Base-by-base conservation (phyloP, 2,888 invertebrate species). In the Cantharis rustica region DNA sequence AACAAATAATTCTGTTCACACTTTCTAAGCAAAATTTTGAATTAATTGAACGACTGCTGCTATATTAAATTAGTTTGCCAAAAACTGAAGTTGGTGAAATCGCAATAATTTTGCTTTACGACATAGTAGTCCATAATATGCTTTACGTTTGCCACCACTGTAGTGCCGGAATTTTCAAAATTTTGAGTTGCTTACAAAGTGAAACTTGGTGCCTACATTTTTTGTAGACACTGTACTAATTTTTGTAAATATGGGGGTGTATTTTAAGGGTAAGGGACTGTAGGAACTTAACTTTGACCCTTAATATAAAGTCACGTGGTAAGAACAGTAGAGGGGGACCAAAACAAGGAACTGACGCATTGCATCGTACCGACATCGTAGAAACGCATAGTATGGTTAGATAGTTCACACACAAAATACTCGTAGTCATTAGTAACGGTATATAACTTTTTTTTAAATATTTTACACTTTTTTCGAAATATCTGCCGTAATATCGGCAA, bases 321-420 rank as follows among this genome's bases (percentile, higher is more conserved):
- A 61, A 7, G 72, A 80, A 79, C 75, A 79, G 78, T 73, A 80
- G 79, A 73, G 80, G 79, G 80, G 78, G 75, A 79, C 80, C 75
- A 81, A 81, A 81, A 80, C 80, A 78, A 81, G 78, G 81, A 79
- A 81, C 77, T 81, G 80, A 79, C 80, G 80, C 81, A 81, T 80
- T 80, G 81, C 79, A 80, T 75, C 80, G 78, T 77, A 26, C 23
- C 26, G 64, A 20, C 47, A 47, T 47, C 47, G 47, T 47, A 47
- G 13, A 47, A 47, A 47, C 47, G 47, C 47, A 73, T 71, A 73
- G 70, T 64, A 77, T 77, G 73, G 73, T 61, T 73, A 77, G 77
- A 63, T 77, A 77, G 77, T 77, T 63, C 69, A 73, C 70, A 72
- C 74, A 72, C 68, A 73, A 73, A 23, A 66, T 20, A 66, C 64